Conservation (phyloP, 2,797 vertebrate species). For the Serranus cabrilla region DNA sequence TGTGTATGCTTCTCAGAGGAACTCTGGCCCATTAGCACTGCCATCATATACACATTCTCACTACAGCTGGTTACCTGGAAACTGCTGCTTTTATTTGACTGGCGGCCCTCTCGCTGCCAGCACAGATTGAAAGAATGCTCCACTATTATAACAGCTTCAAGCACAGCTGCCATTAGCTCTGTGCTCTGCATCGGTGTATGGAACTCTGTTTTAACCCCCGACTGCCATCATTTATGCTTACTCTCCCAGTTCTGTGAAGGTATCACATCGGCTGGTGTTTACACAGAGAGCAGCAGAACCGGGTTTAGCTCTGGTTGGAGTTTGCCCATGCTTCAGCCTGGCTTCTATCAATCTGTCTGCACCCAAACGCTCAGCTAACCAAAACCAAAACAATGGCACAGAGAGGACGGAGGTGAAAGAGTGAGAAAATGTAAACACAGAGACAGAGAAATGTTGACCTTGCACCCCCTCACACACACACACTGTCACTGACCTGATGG, state of each 20-base stretch:
- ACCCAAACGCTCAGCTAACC: slow-evolving; percentile 64
- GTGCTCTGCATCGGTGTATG: slow-evolving; percentile 17
- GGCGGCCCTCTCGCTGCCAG: slow-evolving; percentile 42
- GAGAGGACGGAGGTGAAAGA: slow-evolving; percentile 57
- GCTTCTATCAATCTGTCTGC: slow-evolving; percentile 78
- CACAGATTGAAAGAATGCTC: slow-evolving; percentile 31
- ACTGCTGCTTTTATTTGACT: slow-evolving; percentile 71
- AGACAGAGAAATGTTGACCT: slow-evolving; percentile 72
- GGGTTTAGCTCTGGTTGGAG: slow-evolving; percentile 48
- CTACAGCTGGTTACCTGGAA: slow-evolving; percentile 77
- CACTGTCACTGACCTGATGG: slow-evolving; percentile 52
- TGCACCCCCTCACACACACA: slow-evolving; percentile 49
- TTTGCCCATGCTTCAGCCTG: slow-evolving; percentile 64
- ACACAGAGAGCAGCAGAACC: slow-evolving; percentile 42
- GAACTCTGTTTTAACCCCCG: slow-evolving; percentile 11
- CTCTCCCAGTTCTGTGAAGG: slow-evolving; percentile 16
- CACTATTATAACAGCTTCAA: slow-evolving; percentile 49
- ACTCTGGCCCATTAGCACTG: slow-evolving; percentile 72
- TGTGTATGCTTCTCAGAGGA: slow-evolving; percentile 61
- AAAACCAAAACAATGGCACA: slow-evolving; percentile 69
- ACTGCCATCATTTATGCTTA: slow-evolving; percentile 24
- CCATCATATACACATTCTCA: slow-evolving; percentile 64
- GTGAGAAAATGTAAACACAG: slow-evolving; percentile 72
- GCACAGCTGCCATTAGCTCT: slow-evolving; percentile 31
- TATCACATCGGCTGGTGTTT: slow-evolving; percentile 50